Base-by-base conservation (phyloP, 2,888 invertebrate genomes). In the Pristionchus exspectatus region DNA sequence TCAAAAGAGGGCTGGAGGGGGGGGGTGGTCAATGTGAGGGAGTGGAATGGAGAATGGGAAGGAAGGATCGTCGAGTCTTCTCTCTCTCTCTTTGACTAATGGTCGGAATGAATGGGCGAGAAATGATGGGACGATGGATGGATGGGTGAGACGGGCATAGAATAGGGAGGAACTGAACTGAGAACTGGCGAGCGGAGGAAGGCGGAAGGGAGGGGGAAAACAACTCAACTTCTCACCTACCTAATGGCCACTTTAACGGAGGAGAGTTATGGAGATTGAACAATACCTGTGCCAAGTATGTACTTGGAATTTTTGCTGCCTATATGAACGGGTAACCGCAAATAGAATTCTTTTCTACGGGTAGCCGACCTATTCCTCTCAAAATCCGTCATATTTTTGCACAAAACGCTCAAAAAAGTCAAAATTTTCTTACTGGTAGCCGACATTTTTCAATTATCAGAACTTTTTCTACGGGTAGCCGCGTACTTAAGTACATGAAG, bases 31-130 rank as follows among this genome's bases (percentile, higher is more conserved):
- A 59, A 59, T 30, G 72, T 21, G 72, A 33, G 72, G 72, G 72
- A 66, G 66, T 66, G 66, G 66, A 33, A 72, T 30, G 72, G 72
- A 27, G 72, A 33, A 72, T 72, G 72, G 72, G 72, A 33, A 72
- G 72, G 18, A 72, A 30, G 27, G 33, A 72, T 59, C 59, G 72
- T 12, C 69, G 24, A 69, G 59, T 59, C 59, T 18, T 59, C 59
- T 14, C 24, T 59, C 59, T 14, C 24, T 59, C n/a, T 66, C 27
- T 4, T 66, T 66, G 72, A 72, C 72, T 72, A 72, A 77, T 77
- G 77, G 77, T 33, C 33, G 44, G 77, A 44, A 44, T 77, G 77
- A 77, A 77, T 77, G 77, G 77, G 50, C 44, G 77, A 77, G 77
- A 77, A 77, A 77, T 77, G 77, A 77, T 77, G 77, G 77, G 38